phyloP scores from a whole-genome alignment of 2,797 vertebrate genomes.

The Oceanodroma leucorhoa region DNA sequence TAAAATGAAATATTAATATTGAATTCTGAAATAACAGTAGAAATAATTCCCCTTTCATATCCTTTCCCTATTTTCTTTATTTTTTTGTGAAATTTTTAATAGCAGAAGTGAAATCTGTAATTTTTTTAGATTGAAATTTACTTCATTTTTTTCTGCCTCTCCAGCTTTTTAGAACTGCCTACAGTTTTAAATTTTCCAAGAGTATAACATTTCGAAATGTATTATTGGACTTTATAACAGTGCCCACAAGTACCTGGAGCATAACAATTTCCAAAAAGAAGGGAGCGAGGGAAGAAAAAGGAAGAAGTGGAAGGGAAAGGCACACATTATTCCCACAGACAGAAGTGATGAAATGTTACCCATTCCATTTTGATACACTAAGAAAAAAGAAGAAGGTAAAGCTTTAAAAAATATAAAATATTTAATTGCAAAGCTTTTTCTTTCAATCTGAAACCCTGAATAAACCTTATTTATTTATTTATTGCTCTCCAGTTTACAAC shows the following conservation, averaged over 20 bases:
- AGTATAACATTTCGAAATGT: not conserved
- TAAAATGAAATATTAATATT: not conserved
- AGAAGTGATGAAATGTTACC: not conserved
- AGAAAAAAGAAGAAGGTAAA: not conserved
- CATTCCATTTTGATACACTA: not conserved
- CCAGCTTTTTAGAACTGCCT: not conserved
- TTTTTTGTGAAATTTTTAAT: not conserved
- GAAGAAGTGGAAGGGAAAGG: not conserved
- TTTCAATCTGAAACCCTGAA: not conserved
- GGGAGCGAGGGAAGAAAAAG: not conserved
- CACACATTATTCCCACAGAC: accelerated
- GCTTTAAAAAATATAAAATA: not conserved
- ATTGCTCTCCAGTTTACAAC: not conserved
- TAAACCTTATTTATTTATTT: not conserved
- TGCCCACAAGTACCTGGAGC: not conserved
- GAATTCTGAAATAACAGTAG: not conserved
- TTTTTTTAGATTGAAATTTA: not conserved
- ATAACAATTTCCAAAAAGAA: not conserved
- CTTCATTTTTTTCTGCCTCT: not conserved
- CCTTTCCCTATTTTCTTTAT: not conserved
- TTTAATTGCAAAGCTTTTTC: not conserved
- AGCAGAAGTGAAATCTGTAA: not conserved
- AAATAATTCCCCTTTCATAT: not conserved
- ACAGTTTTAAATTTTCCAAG: not conserved
- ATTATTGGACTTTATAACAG: not conserved